Percentiles rank a stretch among this genome's conserved stretches.
Conservation (phyloP, 2,888 invertebrate species). For the Zygaena filipendulae region DNA sequence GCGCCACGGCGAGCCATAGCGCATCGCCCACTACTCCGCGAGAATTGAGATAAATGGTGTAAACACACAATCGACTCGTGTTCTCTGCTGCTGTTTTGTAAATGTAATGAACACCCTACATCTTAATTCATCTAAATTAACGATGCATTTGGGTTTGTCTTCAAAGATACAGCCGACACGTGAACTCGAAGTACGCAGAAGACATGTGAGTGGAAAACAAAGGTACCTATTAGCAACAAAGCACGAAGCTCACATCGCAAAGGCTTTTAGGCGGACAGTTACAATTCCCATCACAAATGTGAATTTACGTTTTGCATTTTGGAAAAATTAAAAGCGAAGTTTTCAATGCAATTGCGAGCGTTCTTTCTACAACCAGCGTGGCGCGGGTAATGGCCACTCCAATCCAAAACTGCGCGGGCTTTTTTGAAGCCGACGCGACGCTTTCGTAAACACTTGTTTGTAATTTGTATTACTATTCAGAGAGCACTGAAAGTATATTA, state of each 20-base stretch:
- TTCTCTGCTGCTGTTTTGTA: conserved; percentile 1
- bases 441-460: conserved; percentile 52
- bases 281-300: conserved; percentile 51
- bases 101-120: neutral
- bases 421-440: conserved; percentile 12
- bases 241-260: conserved; percentile 40
- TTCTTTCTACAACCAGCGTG: conserved; percentile 51
- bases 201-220: neutral
- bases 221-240: conserved; percentile 43
- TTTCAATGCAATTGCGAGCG: conserved; percentile 58
- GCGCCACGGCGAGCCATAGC: no score
- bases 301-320: conserved; percentile 61
- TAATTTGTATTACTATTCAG: conserved; percentile 18
- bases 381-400: conserved; percentile 61
- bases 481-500: no score
- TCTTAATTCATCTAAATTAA: neutral
- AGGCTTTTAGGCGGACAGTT: conserved; percentile 60
- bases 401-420: conserved; percentile 48
- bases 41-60: conserved; percentile 31
- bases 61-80: no score
- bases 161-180: no score
- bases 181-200: neutral
- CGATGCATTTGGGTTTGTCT: no score
- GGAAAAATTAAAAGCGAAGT: conserved; percentile 64
- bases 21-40: conserved; percentile 15